phyloP scores from a whole-genome alignment of 2,888 invertebrate species.

The Lepidonotus clava region DNA sequence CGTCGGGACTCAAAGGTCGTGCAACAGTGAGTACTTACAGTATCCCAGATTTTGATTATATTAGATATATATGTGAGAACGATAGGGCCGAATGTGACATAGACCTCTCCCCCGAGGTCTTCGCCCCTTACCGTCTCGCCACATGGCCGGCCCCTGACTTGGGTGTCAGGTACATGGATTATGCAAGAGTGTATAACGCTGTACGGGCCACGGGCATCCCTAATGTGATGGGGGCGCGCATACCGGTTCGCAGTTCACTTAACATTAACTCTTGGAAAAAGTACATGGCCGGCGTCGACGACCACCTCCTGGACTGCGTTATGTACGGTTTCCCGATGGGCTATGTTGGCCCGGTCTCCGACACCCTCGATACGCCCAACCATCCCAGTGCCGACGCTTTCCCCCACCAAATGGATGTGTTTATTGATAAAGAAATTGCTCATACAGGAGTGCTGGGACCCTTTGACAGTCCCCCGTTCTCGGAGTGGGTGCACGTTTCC shows the following conservation, averaged over 20 bases:
- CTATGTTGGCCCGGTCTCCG: neutral
- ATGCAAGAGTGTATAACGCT: neutral
- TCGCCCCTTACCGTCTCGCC: no score
- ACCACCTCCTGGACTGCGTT: neutral
- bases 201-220: neutral
- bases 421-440: neutral
- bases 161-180: no score
- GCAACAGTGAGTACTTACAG: no score
- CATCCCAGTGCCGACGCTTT: neutral
- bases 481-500: neutral
- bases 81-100: no score
- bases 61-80: no score
- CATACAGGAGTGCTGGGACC: neutral
- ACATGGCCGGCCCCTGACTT: no score
- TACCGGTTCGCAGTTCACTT: neutral
- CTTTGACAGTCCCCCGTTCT: neutral
- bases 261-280: neutral
- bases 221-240: neutral
- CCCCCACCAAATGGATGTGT: neutral
- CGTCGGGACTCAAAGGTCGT: no score
- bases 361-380: neutral
- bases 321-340: neutral
- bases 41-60: no score
- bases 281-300: neutral
- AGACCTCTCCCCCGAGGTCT: no score